Base-by-base conservation (phyloP, 2,888 invertebrate species). In the Nephrocerus scutellatus region DNA sequence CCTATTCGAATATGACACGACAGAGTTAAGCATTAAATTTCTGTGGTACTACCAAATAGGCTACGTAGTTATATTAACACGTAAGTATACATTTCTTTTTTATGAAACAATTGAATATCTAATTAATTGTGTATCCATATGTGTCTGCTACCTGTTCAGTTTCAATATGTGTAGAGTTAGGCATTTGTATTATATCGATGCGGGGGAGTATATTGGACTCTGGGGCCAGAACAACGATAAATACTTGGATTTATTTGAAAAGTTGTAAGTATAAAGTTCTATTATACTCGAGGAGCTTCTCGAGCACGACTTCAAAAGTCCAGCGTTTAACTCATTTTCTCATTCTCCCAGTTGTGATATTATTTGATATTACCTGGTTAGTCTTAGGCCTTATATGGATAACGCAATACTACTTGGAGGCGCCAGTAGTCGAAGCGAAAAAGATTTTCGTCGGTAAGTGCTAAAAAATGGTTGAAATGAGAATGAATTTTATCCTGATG, bases 181-280 rank as follows among this genome's bases (percentile, higher is more conserved):
- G 75, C 53, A 80, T 87, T 54, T 82, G 82, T 57, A 71, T 79
- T 56, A 75, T 85, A 47, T 83, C 86, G 46, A 77, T 84, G 70
- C 73, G 84, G 48, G 88, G 88, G 42, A 81, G 83, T 59, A 87
- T 88, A 54, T 72, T 88, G 53, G 80, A 85, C 59, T 79, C 80
- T n/a, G 74, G 75, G 26, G 79, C 80, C 9, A 72, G 88, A 41
- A 72, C 78, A 50, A 76, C 80, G 49, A 84, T 87, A 75, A 82
- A 84, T 68, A 81, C 84, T 63, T 74, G 87, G 54, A 78, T 88
- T 54, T 88, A 88, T 70, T 69, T 79, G 51, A 75, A 84, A 63
- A 72, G 86, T 52, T 76, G 87, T 87, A 70, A 76, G 75, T 65
- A 36, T 10, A 19, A 21, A 19, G 30, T 21, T 36, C 15, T 30